These are phyloP conservation scores for Callyntrura sp. DNA, from an alignment of 2,888 invertebrate genomes.

Conservation along the genomic window DNA sequence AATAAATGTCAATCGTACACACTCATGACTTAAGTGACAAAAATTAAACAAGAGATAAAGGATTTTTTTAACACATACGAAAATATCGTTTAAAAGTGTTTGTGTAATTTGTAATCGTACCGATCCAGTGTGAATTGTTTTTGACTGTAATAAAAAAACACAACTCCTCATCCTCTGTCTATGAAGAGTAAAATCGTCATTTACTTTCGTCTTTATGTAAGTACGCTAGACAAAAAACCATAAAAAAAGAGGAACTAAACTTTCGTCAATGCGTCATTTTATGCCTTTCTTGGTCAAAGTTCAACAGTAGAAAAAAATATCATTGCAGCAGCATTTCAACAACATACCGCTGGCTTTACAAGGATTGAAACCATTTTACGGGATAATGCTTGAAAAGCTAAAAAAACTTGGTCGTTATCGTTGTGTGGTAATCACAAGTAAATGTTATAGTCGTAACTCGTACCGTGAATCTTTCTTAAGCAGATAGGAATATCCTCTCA, in stretches of 20 bases:
- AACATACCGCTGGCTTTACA: slow-evolving; percentile 49
- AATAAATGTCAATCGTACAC: background rate
- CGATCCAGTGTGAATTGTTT: slow-evolving; percentile 41
- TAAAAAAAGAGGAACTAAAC: slow-evolving; percentile 23
- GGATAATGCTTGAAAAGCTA: slow-evolving; percentile 43
- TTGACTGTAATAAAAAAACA: slow-evolving; percentile 19
- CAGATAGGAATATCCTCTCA: slow-evolving; percentile 40
- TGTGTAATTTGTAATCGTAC: slow-evolving; percentile 52
- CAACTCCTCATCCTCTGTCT: background rate
- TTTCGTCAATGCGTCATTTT: slow-evolving; percentile 56
- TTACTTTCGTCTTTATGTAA: slow-evolving; percentile 45
- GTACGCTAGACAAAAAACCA: background rate
- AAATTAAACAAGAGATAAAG: slow-evolving; percentile 5
- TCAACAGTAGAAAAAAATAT: slow-evolving; percentile 44
- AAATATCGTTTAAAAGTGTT: slow-evolving; percentile 24
- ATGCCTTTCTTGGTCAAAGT: slow-evolving; percentile 62
- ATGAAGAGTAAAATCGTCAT: background rate
- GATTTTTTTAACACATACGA: slow-evolving; percentile 24
- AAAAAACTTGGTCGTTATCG: slow-evolving; percentile 4
- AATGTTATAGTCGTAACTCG: slow-evolving; percentile 11
- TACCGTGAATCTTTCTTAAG: slow-evolving; percentile 21
- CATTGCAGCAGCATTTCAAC: background rate
- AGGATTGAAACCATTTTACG: slow-evolving; percentile 68
- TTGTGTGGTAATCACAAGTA: slow-evolving; percentile 27
- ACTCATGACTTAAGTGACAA: background rate